Conservation (phyloP, 2,113 vertebrate genomes). For the Ardeotis arabs region DNA sequence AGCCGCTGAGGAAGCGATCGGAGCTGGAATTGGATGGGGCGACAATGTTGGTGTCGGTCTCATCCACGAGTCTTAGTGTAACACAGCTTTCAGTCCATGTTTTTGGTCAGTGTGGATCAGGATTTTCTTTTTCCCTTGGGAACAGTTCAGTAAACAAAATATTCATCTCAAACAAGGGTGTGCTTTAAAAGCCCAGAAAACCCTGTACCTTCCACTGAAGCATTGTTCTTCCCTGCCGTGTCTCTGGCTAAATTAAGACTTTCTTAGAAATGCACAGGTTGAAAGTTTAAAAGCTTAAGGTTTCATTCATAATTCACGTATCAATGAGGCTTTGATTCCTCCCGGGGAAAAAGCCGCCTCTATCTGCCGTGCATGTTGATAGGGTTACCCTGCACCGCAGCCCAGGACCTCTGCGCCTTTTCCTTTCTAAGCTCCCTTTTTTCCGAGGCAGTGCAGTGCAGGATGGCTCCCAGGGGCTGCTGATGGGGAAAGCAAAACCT, state of each 20-base stretch:
- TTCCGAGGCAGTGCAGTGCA: neutral
- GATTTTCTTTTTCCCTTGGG: neutral
- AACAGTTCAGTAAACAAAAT: neutral
- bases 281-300: conserved; percentile 72
- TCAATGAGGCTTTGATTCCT: conserved; percentile 67
- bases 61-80: neutral
- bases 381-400: conserved; percentile 26
- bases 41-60: neutral
- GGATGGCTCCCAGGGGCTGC: conserved; percentile 8
- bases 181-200: conserved; percentile 7
- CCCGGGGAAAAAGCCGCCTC: neutral
- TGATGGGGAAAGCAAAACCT: neutral
- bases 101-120: neutral
- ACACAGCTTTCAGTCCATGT: neutral
- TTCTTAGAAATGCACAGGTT: conserved; percentile 66
- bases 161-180: neutral
- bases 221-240: neutral
- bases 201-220: neutral
- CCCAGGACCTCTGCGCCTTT: neutral
- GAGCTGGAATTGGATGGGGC: neutral
- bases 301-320: conserved; percentile 73
- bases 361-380: conserved; percentile 51
- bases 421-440: neutral
- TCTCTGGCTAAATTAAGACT: conserved; percentile 51
- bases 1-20: rapidly evolving